These are phyloP conservation scores for Sturnira hondurensis DNA, from an alignment of 2,113 vertebrate species.

Conservation along the genomic window DNA sequence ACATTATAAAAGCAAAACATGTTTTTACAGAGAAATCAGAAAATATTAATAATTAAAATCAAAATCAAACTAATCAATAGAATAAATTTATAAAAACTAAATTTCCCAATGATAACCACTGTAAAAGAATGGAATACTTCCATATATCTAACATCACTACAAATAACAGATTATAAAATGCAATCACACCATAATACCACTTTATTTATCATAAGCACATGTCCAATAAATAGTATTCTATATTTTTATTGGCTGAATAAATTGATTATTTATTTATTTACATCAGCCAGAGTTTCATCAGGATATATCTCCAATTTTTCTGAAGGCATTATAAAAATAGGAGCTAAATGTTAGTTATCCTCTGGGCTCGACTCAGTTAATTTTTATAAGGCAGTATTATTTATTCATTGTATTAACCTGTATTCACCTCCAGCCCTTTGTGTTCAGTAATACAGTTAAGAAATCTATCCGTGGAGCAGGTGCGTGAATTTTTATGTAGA, in stretches of 20 bases:
- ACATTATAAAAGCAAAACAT: slow-evolving; percentile 12
- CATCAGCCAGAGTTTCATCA: neutral
- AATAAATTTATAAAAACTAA: slow-evolving; percentile 6
- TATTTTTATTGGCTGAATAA: neutral
- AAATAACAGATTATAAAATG: neutral
- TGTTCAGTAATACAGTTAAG: neutral
- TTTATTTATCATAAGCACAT: neutral
- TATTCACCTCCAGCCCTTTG: neutral
- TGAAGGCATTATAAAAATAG: slow-evolving; percentile 22
- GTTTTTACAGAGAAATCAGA: neutral
- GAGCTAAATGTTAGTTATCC: neutral
- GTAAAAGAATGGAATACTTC: neutral
- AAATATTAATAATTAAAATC: neutral
- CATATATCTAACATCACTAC: neutral
- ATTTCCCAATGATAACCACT: neutral
- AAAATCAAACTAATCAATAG: slow-evolving; percentile 37
- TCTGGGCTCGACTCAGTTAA: neutral
- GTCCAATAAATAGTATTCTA: neutral
- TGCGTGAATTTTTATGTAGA: neutral
- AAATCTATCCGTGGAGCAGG: neutral
- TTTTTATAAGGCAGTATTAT: neutral
- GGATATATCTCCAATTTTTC: neutral
- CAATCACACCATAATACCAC: neutral
- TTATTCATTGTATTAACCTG: neutral
- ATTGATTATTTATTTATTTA: slow-evolving; percentile 55